Conservation (phyloP, 2,888 invertebrate species). For the Augiades crinisus region DNA sequence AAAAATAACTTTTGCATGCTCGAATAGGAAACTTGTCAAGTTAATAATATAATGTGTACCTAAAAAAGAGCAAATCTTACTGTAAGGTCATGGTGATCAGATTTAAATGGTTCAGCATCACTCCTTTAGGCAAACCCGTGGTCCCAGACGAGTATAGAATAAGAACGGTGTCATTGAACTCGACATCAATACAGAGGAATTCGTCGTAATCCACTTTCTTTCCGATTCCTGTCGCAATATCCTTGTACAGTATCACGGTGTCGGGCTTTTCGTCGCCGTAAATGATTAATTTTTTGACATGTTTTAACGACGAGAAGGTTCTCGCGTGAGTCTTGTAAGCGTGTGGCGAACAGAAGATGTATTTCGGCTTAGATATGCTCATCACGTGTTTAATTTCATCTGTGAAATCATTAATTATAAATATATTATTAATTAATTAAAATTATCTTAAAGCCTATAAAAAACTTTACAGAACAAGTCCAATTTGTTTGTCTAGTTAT, state of each 20-base stretch:
- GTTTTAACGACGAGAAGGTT: conserved; percentile 37
- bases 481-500: too few relatives aligned
- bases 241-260: conserved; percentile 39
- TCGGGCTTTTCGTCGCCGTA: conserved; percentile 47
- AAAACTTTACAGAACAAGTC: too few relatives aligned
- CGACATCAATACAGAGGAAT: conserved; percentile 46
- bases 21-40: too few relatives aligned
- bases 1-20: too few relatives aligned
- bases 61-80: too few relatives aligned
- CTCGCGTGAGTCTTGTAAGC: conserved; percentile 43
- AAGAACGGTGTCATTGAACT: conserved; percentile 48
- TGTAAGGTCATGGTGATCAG: conserved; percentile 34
- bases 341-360: conserved; percentile 51
- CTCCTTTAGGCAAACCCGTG: conserved; percentile 66
- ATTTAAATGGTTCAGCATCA: conserved; percentile 58
- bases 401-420: too few relatives aligned
- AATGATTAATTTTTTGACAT: conserved; percentile 46
- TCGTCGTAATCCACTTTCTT: conserved; percentile 46
- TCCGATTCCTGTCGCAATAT: conserved; percentile 37
- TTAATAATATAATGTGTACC: too few relatives aligned
- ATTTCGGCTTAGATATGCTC: conserved; percentile 56
- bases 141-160: conserved; percentile 68
- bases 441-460: too few relatives aligned
- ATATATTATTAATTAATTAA: too few relatives aligned
- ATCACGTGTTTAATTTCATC: conserved; percentile 55